Evolutionary conservation across 2,888 invertebrate genomes (phyloP).

Genomic region (Sarcophaga variegata): DNA sequence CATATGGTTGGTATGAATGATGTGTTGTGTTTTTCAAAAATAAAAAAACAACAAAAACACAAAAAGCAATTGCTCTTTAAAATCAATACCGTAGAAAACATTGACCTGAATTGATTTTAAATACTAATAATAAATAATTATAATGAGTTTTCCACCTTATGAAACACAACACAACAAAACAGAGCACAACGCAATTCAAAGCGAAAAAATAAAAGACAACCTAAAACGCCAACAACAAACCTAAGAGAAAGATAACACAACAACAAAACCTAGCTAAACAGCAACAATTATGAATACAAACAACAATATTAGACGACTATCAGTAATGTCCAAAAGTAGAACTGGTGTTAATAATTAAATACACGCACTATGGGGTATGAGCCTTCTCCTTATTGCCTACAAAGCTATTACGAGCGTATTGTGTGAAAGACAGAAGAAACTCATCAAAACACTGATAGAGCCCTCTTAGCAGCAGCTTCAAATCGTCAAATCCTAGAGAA

Average conservation of each 20-base stretch:
- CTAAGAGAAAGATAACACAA: slow-evolving; percentile 37
- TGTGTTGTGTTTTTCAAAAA: background rate
- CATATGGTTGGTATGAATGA: too few species aligned
- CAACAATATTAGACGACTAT: slow-evolving; percentile 37
- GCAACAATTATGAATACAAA: slow-evolving; percentile 39
- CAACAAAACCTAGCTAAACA: slow-evolving; percentile 13
- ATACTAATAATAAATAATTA: slow-evolving; percentile 24
- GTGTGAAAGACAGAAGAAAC: too few species aligned
- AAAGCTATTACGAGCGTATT: too few species aligned
- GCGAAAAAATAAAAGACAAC: background rate
- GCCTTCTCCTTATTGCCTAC: too few species aligned
- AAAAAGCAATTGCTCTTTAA: slow-evolving; percentile 61
- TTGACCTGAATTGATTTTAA: slow-evolving; percentile 68
- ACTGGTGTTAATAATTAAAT: too few species aligned
- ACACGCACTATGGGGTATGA: too few species aligned
- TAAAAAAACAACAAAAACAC: slow-evolving; percentile 18
- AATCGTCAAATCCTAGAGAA: too few species aligned
- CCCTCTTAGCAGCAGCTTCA: too few species aligned
- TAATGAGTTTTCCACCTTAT: slow-evolving; percentile 61
- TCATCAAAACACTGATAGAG: too few species aligned
- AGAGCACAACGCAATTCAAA: slow-evolving; percentile 23
- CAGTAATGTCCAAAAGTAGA: too few species aligned
- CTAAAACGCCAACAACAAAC: background rate
- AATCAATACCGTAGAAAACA: slow-evolving; percentile 69
- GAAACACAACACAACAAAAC: slow-evolving; percentile 35